A percentile compares a stretch with the other conserved stretches of the same genome.
These are phyloP conservation scores for Blennius ocellaris DNA, from an alignment of 2,113 vertebrate species.

Conservation along the genomic window DNA sequence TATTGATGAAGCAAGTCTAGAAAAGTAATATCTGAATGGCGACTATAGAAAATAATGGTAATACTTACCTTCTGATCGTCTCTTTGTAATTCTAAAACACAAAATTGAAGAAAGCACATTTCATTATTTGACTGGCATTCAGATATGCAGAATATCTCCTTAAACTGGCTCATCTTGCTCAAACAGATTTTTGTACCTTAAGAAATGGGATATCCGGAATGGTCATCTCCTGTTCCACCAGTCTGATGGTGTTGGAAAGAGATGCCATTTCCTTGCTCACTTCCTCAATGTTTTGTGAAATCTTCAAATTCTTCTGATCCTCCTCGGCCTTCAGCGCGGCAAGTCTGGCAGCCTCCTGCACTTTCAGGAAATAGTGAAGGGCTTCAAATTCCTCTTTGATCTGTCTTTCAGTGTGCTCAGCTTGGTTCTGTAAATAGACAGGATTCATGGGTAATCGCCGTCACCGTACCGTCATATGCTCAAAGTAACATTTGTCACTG, in stretches of 20 bases:
- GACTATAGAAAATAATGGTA: background rate
- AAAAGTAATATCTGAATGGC: no score
- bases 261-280: conserved; percentile 70
- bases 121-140: background rate
- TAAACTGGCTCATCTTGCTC: background rate
- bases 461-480: background rate
- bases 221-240: conserved; percentile 80
- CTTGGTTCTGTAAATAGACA: conserved; percentile 74
- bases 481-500: conserved; percentile 7
- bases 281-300: conserved; percentile 76
- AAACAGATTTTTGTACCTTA: conserved; percentile 61
- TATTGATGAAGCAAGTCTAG: no score
- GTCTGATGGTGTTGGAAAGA: conserved; percentile 77
- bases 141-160: background rate
- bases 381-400: conserved; percentile 81
- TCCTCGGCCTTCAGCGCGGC: conserved; percentile 75
- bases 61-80: conserved; percentile 79
- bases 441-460: conserved; percentile 5
- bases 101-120: conserved; percentile 11
- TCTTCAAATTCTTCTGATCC: conserved; percentile 69
- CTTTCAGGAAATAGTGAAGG: conserved; percentile 78
- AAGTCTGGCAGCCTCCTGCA: conserved; percentile 79
- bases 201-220: conserved; percentile 78
- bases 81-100: conserved; percentile 83
- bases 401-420: conserved; percentile 77